Evolutionary conservation across 2,113 vertebrate species (phyloP).

Genomic region (Phoenicopterus ruber): DNA sequence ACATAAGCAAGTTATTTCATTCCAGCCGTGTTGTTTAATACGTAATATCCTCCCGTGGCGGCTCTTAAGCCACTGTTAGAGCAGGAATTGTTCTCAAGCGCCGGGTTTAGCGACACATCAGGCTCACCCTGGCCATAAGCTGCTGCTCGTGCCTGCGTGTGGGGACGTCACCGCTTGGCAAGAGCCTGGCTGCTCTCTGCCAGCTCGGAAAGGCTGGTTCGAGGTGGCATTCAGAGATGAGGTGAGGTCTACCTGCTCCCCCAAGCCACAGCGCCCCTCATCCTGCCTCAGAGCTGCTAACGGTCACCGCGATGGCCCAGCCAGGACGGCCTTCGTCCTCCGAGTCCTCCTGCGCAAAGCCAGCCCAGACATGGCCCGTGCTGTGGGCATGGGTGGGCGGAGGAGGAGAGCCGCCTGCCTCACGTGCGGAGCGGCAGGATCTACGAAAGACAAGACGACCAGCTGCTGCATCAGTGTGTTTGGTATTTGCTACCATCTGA

Average conservation of each 20-base stretch:
- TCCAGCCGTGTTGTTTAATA: background rate
- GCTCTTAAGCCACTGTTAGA: background rate
- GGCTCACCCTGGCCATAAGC: background rate
- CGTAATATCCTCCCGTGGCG: background rate
- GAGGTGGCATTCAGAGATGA: background rate
- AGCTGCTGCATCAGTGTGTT: too few relatives aligned
- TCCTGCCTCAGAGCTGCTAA: background rate
- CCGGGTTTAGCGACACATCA: background rate
- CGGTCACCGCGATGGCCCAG: rapidly evolving
- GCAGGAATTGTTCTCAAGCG: background rate
- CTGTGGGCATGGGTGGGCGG: background rate
- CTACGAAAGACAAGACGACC: background rate
- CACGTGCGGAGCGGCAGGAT: rapidly evolving
- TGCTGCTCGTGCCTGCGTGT: background rate
- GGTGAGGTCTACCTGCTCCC: background rate
- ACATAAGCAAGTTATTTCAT: background rate
- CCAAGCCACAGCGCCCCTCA: background rate
- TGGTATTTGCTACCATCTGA: background rate
- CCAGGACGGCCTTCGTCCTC: background rate
- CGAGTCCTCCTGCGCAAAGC: background rate
- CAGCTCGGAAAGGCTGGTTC: background rate
- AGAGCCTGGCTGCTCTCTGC: background rate
- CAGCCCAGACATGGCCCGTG: too few relatives aligned
- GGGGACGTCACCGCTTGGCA: background rate
- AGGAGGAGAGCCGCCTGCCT: background rate